Evolutionary conservation across 1,140 invertebrate genomes (phyloP), one percentile per base, ranked within the genome.

Genomic region (Bradynema listronoti): DNA sequence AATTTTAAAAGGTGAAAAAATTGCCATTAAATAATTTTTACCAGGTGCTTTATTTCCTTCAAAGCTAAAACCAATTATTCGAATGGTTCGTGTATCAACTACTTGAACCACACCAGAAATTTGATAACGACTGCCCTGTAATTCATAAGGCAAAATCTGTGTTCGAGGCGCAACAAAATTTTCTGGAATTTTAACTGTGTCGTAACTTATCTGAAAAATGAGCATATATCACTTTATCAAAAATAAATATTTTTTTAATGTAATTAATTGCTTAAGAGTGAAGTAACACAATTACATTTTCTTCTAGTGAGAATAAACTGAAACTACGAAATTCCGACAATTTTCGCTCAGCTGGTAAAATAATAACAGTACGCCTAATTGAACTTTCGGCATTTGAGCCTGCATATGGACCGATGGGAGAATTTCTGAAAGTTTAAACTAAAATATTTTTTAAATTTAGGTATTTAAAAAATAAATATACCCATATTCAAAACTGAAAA

Each of bases 31-130:
- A 39, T 30, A n/a, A 2, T 25, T 41, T n/a, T 56, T 27, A 73
- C 72, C 73, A 54, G 74, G 74, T 24, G 74, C 74, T 45, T 78
- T 78, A 54, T 78, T 68, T n/a, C 66, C 74, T 19, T 77, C 74
- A 50, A 77, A 77, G 16, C 62, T 76, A 56, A 77, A 77, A 25
- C 58, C 73, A 39, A 71, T 76, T 14, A 77, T 63, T 45, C 76
- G 75, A 52, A 77, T 77, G 3, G 75, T 77, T 36, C 68, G 50
- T 14, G 68, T 54, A 46, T 77, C 75, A 24, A 71, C 29, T n/a
- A 77, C 71, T 33, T 74, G 61, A 46, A 77, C 64, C 4, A 73
- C 72, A 11, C 74, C 74, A 16, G 75, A 77, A 57, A 24, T 50
- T 75, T 34, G 64, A 67, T 14, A 57, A 33, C 4, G 72, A 45